Conservation (phyloP, 2,888 invertebrate species). For the Aphidoletes aphidimyza region DNA sequence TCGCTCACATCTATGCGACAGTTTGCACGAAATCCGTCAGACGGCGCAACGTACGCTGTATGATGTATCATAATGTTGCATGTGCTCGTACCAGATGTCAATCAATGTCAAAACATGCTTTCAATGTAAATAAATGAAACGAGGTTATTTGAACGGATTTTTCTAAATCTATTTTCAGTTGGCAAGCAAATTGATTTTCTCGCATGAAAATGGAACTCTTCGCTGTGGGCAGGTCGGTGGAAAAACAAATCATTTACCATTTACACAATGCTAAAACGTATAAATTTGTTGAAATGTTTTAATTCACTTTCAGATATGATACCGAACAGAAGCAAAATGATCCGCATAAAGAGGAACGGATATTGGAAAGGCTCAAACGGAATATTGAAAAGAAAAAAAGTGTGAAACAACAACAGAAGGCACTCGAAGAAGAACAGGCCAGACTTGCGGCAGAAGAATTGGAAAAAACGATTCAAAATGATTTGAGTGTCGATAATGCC, state of each 20-base stretch:
- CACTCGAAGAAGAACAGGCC: conserved; percentile 61
- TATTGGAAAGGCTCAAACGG: conserved; percentile 71
- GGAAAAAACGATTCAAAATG: conserved; percentile 61
- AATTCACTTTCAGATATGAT: conserved; percentile 66
- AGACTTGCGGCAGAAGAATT: conserved; percentile 62
- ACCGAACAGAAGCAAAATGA: conserved; percentile 66
- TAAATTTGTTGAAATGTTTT: not conserved
- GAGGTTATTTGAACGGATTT: conserved; percentile 45
- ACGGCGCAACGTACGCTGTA: not conserved
- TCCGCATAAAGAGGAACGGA: conserved; percentile 69
- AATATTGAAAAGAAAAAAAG: conserved; percentile 68
- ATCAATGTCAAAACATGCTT: conserved; percentile 49
- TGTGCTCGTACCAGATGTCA: conserved; percentile 32
- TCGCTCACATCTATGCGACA: not conserved
- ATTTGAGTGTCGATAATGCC: conserved; percentile 57
- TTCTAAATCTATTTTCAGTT: not conserved
- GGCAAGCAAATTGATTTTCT: not conserved
- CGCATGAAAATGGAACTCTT: conserved; percentile 76
- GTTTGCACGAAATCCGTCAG: not conserved
- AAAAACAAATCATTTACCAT: conserved; percentile 56
- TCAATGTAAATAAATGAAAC: conserved; percentile 35
- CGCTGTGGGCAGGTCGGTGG: conserved; percentile 74
- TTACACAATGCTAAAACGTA: not conserved
- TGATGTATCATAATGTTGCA: not conserved
- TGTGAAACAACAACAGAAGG: conserved; percentile 63